A percentile compares a stretch with the other conserved stretches of the same genome.
phyloP scores from a whole-genome alignment of 2,113 vertebrate genomes.

The Phylloscopus trochilus region DNA sequence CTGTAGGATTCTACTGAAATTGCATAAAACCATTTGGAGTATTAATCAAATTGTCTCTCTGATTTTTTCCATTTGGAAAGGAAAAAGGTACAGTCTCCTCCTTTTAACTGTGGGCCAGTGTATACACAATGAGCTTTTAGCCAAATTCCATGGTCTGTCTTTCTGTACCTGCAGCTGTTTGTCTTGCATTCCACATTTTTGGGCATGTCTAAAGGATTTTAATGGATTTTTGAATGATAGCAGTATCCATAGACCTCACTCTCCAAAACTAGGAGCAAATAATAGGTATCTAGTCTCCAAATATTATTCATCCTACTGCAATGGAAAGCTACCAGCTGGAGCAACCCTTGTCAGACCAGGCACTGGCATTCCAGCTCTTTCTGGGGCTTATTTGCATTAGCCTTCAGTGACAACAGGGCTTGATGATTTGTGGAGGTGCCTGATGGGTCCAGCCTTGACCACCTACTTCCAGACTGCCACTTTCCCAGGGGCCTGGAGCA shows the following conservation, averaged over 20 bases:
- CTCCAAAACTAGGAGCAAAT: not conserved
- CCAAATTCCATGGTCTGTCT: not conserved
- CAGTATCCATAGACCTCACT: not conserved
- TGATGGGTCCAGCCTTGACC: not conserved
- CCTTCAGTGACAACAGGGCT: not conserved
- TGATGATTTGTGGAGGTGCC: not conserved
- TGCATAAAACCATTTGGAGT: constrained; percentile 59
- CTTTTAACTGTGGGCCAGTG: not conserved
- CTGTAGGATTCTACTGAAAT: constrained; percentile 47
- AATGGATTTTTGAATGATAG: not conserved
- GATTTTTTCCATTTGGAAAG: constrained; percentile 53
- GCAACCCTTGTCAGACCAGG: not conserved
- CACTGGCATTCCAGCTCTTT: not conserved
- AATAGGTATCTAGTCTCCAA: not conserved
- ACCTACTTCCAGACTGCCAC: not conserved
- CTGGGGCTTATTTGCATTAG: fast-evolving
- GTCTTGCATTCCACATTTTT: not conserved
- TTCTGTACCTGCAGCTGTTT: fast-evolving
- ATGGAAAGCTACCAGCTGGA: not conserved
- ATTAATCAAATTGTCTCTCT: constrained; percentile 64
- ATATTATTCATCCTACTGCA: not conserved
- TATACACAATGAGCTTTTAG: not conserved
- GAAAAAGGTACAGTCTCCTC: constrained; percentile 34
- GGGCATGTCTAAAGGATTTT: not conserved
- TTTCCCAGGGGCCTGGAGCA: not conserved